Percentiles rank a stretch among this genome's conserved stretches.
phyloP scores from a whole-genome alignment of 1,140 invertebrate species.

The Aphelinus certus region DNA sequence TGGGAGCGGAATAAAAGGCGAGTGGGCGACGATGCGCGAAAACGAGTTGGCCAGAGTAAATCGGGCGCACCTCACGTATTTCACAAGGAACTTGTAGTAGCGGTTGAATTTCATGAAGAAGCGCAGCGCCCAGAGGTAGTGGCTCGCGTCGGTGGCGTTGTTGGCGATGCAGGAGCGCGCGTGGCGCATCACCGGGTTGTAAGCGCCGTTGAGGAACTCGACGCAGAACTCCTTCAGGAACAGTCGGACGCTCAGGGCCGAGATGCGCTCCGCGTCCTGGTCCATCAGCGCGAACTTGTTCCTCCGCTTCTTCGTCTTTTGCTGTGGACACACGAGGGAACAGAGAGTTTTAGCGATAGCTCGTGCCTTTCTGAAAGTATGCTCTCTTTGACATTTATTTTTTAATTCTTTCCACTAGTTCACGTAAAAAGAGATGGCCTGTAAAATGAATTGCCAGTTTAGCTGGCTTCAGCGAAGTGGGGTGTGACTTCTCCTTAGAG shows the following conservation, averaged over 20 bases:
- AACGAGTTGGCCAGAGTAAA: slow-evolving; percentile 48
- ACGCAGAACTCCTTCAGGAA: slow-evolving; percentile 95
- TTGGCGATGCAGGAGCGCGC: slow-evolving; percentile 69
- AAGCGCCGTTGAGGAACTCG: slow-evolving; percentile 90
- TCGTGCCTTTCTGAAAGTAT: too few species aligned
- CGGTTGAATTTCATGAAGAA: slow-evolving; percentile 99
- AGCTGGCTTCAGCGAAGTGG: too few species aligned
- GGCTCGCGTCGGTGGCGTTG: slow-evolving; percentile 81
- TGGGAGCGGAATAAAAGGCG: slow-evolving; percentile 40
- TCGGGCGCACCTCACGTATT: slow-evolving; percentile 81
- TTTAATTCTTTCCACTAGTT: too few species aligned
- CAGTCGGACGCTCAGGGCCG: slow-evolving; percentile 82
- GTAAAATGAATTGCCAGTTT: too few species aligned
- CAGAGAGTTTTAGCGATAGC: too few species aligned
- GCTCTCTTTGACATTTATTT: too few species aligned
- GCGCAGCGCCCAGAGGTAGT: slow-evolving; percentile 92
- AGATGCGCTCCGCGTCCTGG: slow-evolving; percentile 71
- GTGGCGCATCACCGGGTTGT: slow-evolving; percentile 89
- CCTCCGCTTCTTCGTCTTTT: slow-evolving; percentile 72
- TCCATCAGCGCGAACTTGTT: slow-evolving; percentile 71
- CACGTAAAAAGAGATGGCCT: too few species aligned
- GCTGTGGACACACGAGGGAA: slow-evolving; percentile 49
- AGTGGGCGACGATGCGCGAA: slow-evolving; percentile 49
- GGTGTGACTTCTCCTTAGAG: too few species aligned
- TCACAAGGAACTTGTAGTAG: slow-evolving; percentile 83